phyloP scores from a whole-genome alignment of 2,888 invertebrate species.

The Orthonevra nobilis region DNA sequence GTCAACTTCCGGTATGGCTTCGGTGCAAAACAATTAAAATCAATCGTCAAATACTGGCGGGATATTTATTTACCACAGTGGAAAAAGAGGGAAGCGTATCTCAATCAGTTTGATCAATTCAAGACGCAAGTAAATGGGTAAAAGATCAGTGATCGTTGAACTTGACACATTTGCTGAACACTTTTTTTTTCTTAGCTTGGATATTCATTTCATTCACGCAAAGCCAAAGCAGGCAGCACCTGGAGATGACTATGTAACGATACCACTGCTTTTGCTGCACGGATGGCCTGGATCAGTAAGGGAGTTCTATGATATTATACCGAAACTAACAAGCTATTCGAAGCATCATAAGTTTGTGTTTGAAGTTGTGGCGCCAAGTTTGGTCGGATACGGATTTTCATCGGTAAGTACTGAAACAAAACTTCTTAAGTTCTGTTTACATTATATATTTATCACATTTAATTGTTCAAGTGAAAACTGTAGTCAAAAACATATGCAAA shows the following conservation, averaged over 20 bases:
- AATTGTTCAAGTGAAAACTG: too few species aligned
- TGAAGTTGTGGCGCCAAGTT: constrained; percentile 81
- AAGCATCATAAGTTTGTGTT: constrained; percentile 81
- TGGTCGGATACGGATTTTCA: constrained; percentile 77
- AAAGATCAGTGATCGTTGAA: constrained; percentile 55
- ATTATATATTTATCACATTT: too few species aligned
- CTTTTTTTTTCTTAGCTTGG: constrained; percentile 71
- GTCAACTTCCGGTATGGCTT: constrained; percentile 90
- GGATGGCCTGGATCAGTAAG: constrained; percentile 93
- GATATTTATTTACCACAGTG: constrained; percentile 86
- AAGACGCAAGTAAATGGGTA: constrained; percentile 86
- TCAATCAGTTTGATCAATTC: constrained; percentile 89
- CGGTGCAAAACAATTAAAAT: constrained; percentile 85
- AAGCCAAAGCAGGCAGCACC: constrained; percentile 79
- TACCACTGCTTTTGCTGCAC: constrained; percentile 82
- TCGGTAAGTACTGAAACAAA: too few species aligned
- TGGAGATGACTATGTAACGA: constrained; percentile 63
- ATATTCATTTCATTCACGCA: constrained; percentile 84
- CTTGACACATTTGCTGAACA: not conserved
- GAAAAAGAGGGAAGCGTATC: constrained; percentile 83
- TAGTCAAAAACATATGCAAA: too few species aligned
- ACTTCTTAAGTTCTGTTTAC: too few species aligned
- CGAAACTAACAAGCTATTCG: constrained; percentile 81
- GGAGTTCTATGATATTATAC: constrained; percentile 89
- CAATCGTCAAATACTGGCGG: constrained; percentile 89